Percentiles rank a stretch among this genome's conserved stretches.
Conservation (phyloP, 2,888 invertebrate species). For the Spodoptera exigua region DNA sequence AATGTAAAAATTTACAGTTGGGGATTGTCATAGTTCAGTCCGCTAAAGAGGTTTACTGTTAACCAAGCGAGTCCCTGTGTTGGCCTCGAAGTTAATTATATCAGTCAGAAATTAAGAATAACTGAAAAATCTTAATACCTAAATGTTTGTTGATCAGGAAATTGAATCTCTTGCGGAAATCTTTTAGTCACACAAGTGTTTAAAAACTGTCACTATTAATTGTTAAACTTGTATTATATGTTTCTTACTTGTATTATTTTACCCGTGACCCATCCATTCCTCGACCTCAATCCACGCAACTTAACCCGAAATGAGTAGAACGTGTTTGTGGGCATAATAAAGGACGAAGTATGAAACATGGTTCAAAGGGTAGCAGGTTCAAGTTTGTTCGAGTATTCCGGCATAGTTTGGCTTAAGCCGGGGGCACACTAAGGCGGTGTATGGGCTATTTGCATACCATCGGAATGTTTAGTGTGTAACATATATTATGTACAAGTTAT, state of each 20-base stretch:
- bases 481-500: background rate
- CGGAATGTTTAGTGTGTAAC: constrained; percentile 5
- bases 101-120: too few relatives aligned
- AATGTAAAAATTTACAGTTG: too few relatives aligned
- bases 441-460: constrained; percentile 9
- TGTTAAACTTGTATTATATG: too few relatives aligned
- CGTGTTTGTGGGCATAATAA: constrained; percentile 31
- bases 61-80: too few relatives aligned
- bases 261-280: constrained; percentile 24
- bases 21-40: too few relatives aligned
- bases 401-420: constrained; percentile 27
- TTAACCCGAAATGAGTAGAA: constrained; percentile 32
- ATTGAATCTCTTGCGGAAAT: too few relatives aligned
- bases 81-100: too few relatives aligned
- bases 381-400: constrained; percentile 34
- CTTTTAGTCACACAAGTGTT: too few relatives aligned
- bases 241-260: background rate
- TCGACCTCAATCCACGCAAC: constrained; percentile 21
- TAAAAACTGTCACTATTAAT: too few relatives aligned
- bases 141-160: too few relatives aligned
- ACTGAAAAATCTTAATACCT: too few relatives aligned
- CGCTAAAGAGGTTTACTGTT: too few relatives aligned
- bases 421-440: constrained; percentile 3
- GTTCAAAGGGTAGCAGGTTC: constrained; percentile 35
- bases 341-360: constrained; percentile 31